Percentiles rank a stretch among this genome's conserved stretches.
These are phyloP conservation scores for Tiliqua scincoides DNA, from an alignment of 2,113 vertebrate genomes.

Conservation along the genomic window DNA sequence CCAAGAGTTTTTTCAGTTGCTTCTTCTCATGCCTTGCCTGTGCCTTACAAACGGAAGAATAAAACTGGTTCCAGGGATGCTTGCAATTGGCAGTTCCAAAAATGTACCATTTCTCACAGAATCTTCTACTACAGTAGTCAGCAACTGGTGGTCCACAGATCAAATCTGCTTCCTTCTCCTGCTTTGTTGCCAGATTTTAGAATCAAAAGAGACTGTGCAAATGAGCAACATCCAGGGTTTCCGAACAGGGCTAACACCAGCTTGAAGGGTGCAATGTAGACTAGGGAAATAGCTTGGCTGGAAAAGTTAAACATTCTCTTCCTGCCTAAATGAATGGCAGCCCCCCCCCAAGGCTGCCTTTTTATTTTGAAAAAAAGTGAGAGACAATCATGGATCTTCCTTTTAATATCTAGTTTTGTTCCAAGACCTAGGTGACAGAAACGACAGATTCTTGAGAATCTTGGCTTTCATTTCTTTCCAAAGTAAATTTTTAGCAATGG, in stretches of 20 bases:
- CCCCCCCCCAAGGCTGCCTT: no score
- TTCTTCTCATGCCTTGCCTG: not conserved
- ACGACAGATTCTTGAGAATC: no score
- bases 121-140: not conserved
- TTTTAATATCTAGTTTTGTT: no score
- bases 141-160: not conserved
- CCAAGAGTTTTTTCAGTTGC: not conserved
- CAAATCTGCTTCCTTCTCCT: not conserved
- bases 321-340: no score
- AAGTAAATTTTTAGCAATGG: no score
- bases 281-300: no score
- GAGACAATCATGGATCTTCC: no score
- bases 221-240: not conserved
- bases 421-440: no score
- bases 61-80: not conserved
- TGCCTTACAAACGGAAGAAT: not conserved
- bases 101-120: not conserved
- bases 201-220: not conserved
- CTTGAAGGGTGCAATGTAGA: no score
- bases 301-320: no score
- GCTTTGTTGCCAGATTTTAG: not conserved
- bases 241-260: not conserved
- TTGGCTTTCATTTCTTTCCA: no score
- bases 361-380: no score
- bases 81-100: not conserved